These are phyloP conservation scores for Numida meleagris DNA, from an alignment of 2,113 vertebrate species.

Conservation along the genomic window DNA sequence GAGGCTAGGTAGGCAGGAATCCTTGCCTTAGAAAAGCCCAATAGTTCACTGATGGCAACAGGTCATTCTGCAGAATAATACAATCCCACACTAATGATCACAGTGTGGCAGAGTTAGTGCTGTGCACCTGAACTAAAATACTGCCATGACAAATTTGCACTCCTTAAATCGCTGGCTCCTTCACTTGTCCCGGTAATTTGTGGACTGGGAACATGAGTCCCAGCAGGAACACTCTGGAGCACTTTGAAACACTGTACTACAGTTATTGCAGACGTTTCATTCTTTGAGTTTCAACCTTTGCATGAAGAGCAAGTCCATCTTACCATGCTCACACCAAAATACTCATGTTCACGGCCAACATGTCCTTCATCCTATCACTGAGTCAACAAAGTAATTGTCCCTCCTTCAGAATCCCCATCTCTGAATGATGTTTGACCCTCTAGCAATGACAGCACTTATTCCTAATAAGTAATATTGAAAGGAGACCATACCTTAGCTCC, in stretches of 20 bases:
- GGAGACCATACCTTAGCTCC: slow-evolving; percentile 89
- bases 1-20: not conserved
- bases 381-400: not conserved
- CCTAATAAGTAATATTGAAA: fast-evolving
- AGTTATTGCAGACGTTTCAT: not conserved
- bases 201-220: not conserved
- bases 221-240: not conserved
- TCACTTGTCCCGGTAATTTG: not conserved
- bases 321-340: not conserved
- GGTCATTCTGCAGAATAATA: not conserved
- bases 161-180: not conserved
- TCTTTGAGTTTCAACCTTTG: not conserved
- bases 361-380: fast-evolving
- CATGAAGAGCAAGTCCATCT: not conserved
- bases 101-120: not conserved
- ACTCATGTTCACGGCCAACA: not conserved
- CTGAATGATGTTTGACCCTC: not conserved
- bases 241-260: not conserved
- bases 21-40: not conserved
- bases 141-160: not conserved
- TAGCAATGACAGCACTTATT: not conserved
- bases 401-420: not conserved
- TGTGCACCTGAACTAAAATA: not conserved
- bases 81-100: not conserved
- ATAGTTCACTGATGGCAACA: not conserved